A percentile compares a stretch with the other conserved stretches of the same genome.
Conservation (phyloP, 2,888 invertebrate genomes). For the Pimpla rufipes region DNA sequence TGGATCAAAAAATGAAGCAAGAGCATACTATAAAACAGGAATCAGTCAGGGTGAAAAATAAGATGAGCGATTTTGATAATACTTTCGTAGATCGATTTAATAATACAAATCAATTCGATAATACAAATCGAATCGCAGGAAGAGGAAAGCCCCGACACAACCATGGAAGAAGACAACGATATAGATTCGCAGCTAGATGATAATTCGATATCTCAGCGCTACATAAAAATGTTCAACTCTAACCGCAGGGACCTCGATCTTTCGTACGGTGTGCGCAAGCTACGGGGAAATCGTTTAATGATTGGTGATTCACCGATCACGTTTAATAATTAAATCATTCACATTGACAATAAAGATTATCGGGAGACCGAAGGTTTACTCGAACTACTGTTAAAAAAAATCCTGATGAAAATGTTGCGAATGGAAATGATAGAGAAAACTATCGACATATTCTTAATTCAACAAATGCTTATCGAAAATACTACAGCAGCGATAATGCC, state of each 20-base stretch:
- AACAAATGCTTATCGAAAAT: conserved; percentile 65
- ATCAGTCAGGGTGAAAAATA: conserved; percentile 77
- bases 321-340: conserved; percentile 33
- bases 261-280: conserved; percentile 61
- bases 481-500: conserved; percentile 29
- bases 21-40: conserved; percentile 4
- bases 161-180: conserved; percentile 78
- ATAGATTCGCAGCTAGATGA: conserved; percentile 77
- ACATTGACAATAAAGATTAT: conserved; percentile 46
- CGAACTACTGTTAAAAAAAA: conserved; percentile 62
- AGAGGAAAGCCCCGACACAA: conserved; percentile 83
- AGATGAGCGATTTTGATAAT: conserved; percentile 78
- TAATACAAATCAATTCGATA: neutral
- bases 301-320: conserved; percentile 56
- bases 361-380: conserved; percentile 58
- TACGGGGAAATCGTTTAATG: conserved; percentile 50
- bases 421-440: conserved; percentile 33
- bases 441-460: conserved; percentile 59
- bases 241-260: conserved; percentile 39
- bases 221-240: conserved; percentile 26
- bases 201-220: conserved; percentile 72
- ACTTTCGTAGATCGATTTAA: conserved; percentile 76
- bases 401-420: conserved; percentile 28
- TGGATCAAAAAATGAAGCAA: conserved; percentile 60
- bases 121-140: conserved; percentile 78